A percentile compares a stretch with the other conserved stretches of the same genome.
These are phyloP conservation scores for Drosophila tropicalis DNA, from an alignment of 1,140 invertebrate species.

Conservation along the genomic window DNA sequence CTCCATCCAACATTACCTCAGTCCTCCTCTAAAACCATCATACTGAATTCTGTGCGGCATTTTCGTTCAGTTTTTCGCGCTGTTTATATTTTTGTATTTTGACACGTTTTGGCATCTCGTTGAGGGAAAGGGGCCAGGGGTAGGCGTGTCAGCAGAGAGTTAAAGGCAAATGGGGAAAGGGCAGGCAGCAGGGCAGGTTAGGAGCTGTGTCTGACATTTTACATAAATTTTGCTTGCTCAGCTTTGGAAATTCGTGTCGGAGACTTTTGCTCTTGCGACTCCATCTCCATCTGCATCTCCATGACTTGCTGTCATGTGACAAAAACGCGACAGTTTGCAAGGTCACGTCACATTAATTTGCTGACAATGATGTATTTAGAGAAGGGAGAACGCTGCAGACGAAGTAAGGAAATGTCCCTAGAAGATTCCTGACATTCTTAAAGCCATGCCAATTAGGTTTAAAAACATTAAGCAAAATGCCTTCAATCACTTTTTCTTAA, in stretches of 20 bases:
- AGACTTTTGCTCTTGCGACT: conserved; percentile 37
- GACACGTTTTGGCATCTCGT: conserved; percentile 74
- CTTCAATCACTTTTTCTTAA: conserved; percentile 35
- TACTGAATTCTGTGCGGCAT: conserved; percentile 31
- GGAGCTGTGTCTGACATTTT: conserved; percentile 62
- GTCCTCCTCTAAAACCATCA: neutral
- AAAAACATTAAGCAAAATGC: conserved; percentile 29
- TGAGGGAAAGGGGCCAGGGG: conserved; percentile 1
- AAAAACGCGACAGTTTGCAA: conserved; percentile 79
- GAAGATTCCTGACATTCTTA: conserved; percentile 51
- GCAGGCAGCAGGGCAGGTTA: conserved; percentile 20
- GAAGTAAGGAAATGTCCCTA: neutral
- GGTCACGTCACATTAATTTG: conserved; percentile 81
- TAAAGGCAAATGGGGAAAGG: neutral
- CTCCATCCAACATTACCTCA: neutral
- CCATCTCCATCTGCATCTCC: conserved; percentile 45
- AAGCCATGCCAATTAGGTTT: conserved; percentile 61
- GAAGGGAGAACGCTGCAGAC: conserved; percentile 17
- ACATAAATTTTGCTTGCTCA: conserved; percentile 75
- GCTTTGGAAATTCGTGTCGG: conserved; percentile 52
- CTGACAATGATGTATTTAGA: conserved; percentile 80
- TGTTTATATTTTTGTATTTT: conserved; percentile 80
- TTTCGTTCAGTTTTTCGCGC: conserved; percentile 68
- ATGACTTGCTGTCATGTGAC: conserved; percentile 73
- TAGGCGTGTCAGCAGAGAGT: conserved; percentile 1